Percentiles rank a stretch among this genome's conserved stretches.
Evolutionary conservation across 2,888 invertebrate genomes (phyloP).

Genomic region (Incurvaria masculella): DNA sequence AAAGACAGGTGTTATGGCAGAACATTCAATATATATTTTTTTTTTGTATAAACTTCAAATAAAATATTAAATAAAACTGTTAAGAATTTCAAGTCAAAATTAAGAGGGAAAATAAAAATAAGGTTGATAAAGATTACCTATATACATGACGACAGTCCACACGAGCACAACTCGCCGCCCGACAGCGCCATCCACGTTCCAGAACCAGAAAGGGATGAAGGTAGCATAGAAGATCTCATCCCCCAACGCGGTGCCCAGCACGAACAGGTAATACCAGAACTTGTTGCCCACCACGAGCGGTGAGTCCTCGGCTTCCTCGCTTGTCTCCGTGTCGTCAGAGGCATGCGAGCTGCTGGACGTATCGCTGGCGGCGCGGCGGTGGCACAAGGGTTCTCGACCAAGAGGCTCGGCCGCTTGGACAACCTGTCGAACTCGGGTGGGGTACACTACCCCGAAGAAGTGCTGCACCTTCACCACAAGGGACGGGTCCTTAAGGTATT

Average conservation of each 20-base stretch:
- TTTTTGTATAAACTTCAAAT: too few relatives aligned
- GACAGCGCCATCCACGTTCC: slow-evolving; percentile 89
- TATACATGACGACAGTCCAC: slow-evolving; percentile 82
- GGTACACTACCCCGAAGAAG: slow-evolving; percentile 70
- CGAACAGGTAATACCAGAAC: slow-evolving; percentile 83
- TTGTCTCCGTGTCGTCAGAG: slow-evolving; percentile 38
- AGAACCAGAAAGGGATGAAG: slow-evolving; percentile 93
- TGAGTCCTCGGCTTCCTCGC: slow-evolving; percentile 30
- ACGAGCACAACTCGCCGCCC: slow-evolving; percentile 78
- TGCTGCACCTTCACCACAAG: slow-evolving; percentile 76
- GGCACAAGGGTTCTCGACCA: slow-evolving; percentile 26
- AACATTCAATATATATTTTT: too few relatives aligned
- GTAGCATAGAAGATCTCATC: slow-evolving; percentile 88
- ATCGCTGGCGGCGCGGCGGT: slow-evolving; percentile 39
- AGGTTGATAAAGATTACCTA: slow-evolving; percentile 60
- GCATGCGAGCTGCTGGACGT: slow-evolving; percentile 39
- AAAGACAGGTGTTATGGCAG: too few relatives aligned
- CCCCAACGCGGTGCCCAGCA: slow-evolving; percentile 81
- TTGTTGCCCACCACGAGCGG: slow-evolving; percentile 62
- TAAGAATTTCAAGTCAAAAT: not conserved
- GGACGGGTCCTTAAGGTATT: slow-evolving; percentile 70
- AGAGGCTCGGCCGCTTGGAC: slow-evolving; percentile 5
- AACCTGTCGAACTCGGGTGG: slow-evolving; percentile 22
- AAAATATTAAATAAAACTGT: not conserved
- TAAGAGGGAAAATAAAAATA: slow-evolving; percentile 7